Conservation (phyloP, 2,113 vertebrate genomes). For the Antechinus stuartii region DNA sequence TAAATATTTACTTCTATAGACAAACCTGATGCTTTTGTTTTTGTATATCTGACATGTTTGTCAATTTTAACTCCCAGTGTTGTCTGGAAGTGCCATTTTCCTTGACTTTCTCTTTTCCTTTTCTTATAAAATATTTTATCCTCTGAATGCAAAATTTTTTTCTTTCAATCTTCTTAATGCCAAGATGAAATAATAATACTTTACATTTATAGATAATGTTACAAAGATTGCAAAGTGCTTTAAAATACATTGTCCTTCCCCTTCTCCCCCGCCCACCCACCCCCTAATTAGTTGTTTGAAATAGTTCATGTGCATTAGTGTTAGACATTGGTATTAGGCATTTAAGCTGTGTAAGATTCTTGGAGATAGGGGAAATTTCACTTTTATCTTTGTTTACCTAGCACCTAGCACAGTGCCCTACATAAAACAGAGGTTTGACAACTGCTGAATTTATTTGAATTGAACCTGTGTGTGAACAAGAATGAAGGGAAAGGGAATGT, state of each 20-base stretch:
- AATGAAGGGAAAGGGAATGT: background rate
- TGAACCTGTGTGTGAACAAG: background rate
- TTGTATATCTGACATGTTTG: background rate
- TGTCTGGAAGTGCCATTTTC: background rate
- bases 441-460: background rate
- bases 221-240: background rate
- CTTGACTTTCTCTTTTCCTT: background rate
- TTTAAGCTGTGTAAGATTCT: background rate
- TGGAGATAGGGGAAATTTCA: background rate
- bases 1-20: background rate
- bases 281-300: background rate
- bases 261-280: too few relatives aligned
- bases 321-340: background rate
- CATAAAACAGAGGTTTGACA: background rate
- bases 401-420: background rate
- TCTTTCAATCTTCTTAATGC: background rate
- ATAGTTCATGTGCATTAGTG: background rate
- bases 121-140: background rate
- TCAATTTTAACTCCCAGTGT: background rate
- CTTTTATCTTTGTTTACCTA: background rate
- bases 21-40: background rate
- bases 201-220: background rate
- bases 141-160: background rate
- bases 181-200: background rate
- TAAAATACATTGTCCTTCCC: background rate